Evolutionary conservation across 2,113 vertebrate species (phyloP).

Genomic region (Tylochromis polylepis): DNA sequence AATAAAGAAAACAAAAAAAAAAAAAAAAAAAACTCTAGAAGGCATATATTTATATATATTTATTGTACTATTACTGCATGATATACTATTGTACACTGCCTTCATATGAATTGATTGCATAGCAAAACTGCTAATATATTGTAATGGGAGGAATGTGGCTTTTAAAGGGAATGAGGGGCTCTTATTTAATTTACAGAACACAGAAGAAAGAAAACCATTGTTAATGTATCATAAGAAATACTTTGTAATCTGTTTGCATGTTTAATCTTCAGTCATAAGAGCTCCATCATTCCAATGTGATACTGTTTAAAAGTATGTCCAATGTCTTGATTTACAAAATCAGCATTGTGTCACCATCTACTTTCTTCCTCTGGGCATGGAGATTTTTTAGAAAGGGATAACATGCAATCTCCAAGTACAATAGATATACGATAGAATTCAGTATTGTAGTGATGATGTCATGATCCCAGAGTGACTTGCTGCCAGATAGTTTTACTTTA

Average conservation of each 20-base stretch:
- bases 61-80: no score
- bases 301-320: background rate
- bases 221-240: background rate
- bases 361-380: background rate
- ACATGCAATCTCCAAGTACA: background rate
- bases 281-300: background rate
- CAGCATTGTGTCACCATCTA: background rate
- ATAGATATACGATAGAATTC: background rate
- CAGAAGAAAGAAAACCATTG: background rate
- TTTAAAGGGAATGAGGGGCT: background rate
- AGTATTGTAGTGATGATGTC: background rate
- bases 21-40: background rate
- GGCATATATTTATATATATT: background rate
- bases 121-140: background rate
- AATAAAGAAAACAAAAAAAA: no score
- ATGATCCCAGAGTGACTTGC: background rate
- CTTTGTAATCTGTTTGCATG: background rate
- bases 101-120: accelerated
- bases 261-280: background rate
- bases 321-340: background rate
- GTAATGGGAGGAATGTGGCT: background rate
- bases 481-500: background rate
- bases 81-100: background rate
- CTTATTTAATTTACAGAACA: background rate
- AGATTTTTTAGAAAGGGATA: background rate